These are phyloP conservation scores for Triplophysa tibetana DNA, from an alignment of 2,113 vertebrate genomes.

Conservation along the genomic window DNA sequence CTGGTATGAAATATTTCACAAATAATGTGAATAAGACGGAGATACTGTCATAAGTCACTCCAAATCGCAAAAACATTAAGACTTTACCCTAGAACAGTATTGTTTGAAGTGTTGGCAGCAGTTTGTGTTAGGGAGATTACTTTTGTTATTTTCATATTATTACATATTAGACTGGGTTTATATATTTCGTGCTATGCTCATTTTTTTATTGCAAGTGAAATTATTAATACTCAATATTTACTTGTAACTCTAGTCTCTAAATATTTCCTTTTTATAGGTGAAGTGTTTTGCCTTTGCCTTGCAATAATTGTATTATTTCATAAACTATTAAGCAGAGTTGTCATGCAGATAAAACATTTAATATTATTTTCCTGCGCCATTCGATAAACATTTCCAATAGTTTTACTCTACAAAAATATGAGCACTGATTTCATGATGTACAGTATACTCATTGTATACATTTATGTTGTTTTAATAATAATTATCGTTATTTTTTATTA, in stretches of 20 bases:
- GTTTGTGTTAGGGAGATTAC: constrained; percentile 72
- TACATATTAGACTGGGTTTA: neutral
- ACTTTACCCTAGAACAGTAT: constrained; percentile 74
- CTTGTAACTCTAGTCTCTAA: too few species aligned
- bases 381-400: too few species aligned
- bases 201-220: neutral
- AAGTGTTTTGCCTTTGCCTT: neutral
- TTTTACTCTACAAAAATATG: too few species aligned
- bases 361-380: neutral
- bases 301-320: neutral
- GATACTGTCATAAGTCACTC: constrained; percentile 72
- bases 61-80: constrained; percentile 77
- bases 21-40: constrained; percentile 80
- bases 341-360: neutral
- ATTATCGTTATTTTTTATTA: neutral
- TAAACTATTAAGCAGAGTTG: neutral
- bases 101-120: constrained; percentile 72
- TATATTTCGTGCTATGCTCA: neutral
- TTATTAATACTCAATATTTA: neutral
- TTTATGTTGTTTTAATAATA: neutral
- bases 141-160: neutral
- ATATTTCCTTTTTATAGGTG: too few species aligned
- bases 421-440: too few species aligned
- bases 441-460: neutral
- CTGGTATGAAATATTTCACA: constrained; percentile 80